These are phyloP conservation scores for Oscheius sp. DNA, from an alignment of 2,888 invertebrate genomes.

Conservation along the genomic window DNA sequence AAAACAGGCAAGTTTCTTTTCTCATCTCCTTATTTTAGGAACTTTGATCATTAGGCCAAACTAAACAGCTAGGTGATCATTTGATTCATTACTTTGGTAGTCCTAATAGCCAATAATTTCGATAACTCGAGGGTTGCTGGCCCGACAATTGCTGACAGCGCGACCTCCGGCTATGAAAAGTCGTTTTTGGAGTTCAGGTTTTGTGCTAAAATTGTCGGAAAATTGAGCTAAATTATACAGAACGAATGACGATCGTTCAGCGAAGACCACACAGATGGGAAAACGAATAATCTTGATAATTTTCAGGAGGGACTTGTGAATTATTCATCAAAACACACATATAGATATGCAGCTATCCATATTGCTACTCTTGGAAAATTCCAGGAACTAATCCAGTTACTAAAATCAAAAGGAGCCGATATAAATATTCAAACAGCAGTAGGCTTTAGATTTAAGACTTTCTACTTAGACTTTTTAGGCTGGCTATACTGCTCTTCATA, in stretches of 20 bases:
- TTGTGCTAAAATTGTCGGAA: too few relatives aligned
- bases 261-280: not conserved
- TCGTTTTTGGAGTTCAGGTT: not conserved
- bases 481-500: conserved; percentile 26
- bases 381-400: conserved; percentile 1
- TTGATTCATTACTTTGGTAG: not conserved
- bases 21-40: not conserved
- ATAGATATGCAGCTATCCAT: conserved; percentile 12
- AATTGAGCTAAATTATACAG: too few relatives aligned
- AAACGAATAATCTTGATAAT: not conserved
- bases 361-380: conserved; percentile 6
- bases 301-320: conserved; percentile 17
- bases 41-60: not conserved
- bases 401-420: conserved; percentile 12
- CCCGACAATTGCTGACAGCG: not conserved
- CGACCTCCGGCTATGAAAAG: conserved; percentile 12
- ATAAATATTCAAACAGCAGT: conserved; percentile 18
- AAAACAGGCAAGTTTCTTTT: not conserved
- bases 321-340: conserved; percentile 8
- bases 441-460: not conserved
- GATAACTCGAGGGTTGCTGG: not conserved
- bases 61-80: not conserved
- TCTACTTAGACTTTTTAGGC: not conserved
- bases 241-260: not conserved
- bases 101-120: not conserved